These are phyloP conservation scores for Pristionchus arcanus DNA, from an alignment of 2,888 invertebrate genomes.

Conservation along the genomic window DNA sequence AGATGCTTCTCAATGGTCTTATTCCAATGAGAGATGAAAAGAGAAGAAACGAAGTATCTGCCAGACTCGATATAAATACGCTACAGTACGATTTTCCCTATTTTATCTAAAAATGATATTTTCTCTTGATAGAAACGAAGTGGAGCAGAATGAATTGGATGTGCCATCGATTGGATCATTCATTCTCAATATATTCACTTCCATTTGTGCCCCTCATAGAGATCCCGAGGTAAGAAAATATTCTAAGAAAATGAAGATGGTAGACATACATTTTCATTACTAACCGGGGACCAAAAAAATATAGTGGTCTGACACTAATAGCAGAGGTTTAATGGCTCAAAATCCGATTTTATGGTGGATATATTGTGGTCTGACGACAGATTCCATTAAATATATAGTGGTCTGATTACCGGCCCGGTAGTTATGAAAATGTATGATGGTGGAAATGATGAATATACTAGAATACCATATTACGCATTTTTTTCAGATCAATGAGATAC, in stretches of 20 bases:
- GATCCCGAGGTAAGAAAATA: slow-evolving; percentile 17
- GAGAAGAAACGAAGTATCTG: slow-evolving; percentile 15
- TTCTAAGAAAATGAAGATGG: background rate
- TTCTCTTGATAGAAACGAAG: background rate
- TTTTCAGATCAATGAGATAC: background rate
- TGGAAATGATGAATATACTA: background rate
- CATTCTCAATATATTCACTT: background rate
- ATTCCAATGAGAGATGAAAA: slow-evolving; percentile 32
- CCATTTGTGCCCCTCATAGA: slow-evolving; percentile 43
- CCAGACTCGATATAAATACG: slow-evolving; percentile 16
- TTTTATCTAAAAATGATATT: background rate
- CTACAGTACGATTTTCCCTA: background rate
- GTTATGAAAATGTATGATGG: no score
- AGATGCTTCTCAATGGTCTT: slow-evolving; percentile 34
- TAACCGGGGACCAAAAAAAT: no score
- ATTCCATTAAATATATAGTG: no score
- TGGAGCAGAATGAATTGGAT: slow-evolving; percentile 19
- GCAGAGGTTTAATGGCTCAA: no score
- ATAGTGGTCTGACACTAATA: no score
- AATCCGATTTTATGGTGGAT: no score
- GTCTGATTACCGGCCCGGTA: no score
- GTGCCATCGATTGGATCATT: slow-evolving; percentile 13
- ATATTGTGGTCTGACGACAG: no score
- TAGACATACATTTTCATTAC: no score
- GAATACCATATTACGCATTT: background rate